These are phyloP conservation scores for Myanophis thanlyinensis DNA, from an alignment of 2,113 vertebrate species.

Conservation along the genomic window DNA sequence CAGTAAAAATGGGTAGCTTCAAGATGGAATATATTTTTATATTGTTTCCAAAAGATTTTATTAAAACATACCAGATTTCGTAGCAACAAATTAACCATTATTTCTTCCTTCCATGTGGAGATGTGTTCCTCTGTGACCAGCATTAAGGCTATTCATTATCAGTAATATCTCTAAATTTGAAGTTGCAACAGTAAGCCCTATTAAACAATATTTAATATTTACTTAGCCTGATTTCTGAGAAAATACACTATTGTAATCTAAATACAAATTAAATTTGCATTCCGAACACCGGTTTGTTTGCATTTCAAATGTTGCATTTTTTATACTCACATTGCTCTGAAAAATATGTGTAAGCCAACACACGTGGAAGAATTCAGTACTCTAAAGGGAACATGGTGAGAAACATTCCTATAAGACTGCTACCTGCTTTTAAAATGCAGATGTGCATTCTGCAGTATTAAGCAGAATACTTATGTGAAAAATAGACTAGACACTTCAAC, in stretches of 20 bases:
- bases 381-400: background rate
- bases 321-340: background rate
- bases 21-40: background rate
- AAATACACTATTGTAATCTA: background rate
- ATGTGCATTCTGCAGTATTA: background rate
- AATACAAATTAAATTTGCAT: background rate
- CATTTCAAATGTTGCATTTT: background rate
- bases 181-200: background rate
- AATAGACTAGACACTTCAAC: background rate
- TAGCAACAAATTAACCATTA: background rate
- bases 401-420: background rate
- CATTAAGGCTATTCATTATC: background rate
- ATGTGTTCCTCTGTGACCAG: background rate
- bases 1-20: background rate
- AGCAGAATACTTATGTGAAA: background rate
- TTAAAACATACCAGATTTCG: background rate
- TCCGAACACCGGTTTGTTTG: background rate
- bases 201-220: background rate
- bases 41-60: constrained; percentile 30
- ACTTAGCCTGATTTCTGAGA: background rate
- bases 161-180: background rate
- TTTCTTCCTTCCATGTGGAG: background rate
- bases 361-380: background rate
- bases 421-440: background rate
- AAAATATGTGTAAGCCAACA: background rate